These are phyloP conservation scores for Semicossyphus pulcher DNA, from an alignment of 2,113 vertebrate genomes.

Conservation along the genomic window DNA sequence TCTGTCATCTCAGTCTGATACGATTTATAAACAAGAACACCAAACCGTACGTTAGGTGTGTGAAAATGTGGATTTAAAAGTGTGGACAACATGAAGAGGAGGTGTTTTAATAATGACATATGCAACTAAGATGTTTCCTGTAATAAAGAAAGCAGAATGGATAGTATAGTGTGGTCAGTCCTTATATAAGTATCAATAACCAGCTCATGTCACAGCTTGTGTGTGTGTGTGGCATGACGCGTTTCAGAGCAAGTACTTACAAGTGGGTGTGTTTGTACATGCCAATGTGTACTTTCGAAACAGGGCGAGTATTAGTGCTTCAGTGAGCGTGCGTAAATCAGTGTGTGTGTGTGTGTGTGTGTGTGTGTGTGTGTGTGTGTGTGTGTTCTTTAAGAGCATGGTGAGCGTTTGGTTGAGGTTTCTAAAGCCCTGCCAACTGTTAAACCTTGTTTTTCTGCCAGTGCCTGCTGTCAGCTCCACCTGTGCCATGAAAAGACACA, in stretches of 20 bases:
- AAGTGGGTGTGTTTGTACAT: constrained; percentile 16
- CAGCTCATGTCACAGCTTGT: too few species aligned
- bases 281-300: constrained; percentile 20
- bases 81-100: not conserved
- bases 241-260: constrained; percentile 1
- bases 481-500: constrained; percentile 62
- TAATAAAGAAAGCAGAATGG: not conserved
- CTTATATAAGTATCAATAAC: constrained; percentile 23
- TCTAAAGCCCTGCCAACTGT: constrained; percentile 60
- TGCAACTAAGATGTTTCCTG: not conserved
- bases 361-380: constrained; percentile 18
- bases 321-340: constrained; percentile 13
- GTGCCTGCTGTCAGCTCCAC: constrained; percentile 66
- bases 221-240: too few species aligned
- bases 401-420: constrained; percentile 59
- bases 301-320: not conserved
- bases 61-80: constrained; percentile 6
- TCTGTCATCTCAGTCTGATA: constrained; percentile 11
- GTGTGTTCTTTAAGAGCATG: constrained; percentile 43
- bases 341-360: not conserved
- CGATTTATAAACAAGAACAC: constrained; percentile 10
- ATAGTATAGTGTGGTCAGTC: not conserved
- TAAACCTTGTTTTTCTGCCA: constrained; percentile 66
- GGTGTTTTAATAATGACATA: constrained; percentile 11
- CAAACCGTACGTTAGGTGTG: not conserved